These are phyloP conservation scores for Autographa pulchrina DNA, from an alignment of 2,888 invertebrate genomes.

Conservation along the genomic window DNA sequence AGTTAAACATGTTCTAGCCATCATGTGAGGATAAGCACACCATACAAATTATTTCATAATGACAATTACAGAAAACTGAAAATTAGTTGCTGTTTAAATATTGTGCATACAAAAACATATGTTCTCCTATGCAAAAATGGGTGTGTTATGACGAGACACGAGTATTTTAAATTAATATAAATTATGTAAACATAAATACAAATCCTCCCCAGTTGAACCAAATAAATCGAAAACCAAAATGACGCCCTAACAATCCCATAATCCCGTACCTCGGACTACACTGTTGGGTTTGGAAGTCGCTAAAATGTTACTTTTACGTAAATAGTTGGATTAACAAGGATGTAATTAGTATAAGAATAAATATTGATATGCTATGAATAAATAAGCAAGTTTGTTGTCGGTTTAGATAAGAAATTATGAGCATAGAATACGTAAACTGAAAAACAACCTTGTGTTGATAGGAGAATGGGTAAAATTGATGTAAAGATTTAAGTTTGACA, in stretches of 20 bases:
- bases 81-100: too few species aligned
- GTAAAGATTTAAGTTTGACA: too few species aligned
- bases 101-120: too few species aligned
- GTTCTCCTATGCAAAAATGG: accelerated
- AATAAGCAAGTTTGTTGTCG: not conserved
- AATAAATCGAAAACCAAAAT: slow-evolving; percentile 79
- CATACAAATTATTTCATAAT: too few species aligned
- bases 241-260: slow-evolving; percentile 75
- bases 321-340: not conserved
- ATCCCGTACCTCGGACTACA: slow-evolving; percentile 71
- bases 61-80: too few species aligned
- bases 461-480: too few species aligned
- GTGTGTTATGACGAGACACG: not conserved
- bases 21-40: too few species aligned
- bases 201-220: slow-evolving; percentile 44
- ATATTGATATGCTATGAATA: not conserved
- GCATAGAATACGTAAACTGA: too few species aligned
- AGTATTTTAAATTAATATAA: slow-evolving; percentile 12
- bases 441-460: too few species aligned
- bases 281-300: slow-evolving; percentile 64
- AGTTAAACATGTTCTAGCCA: too few species aligned
- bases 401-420: not conserved
- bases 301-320: slow-evolving; percentile 63
- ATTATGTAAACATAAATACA: slow-evolving; percentile 17
- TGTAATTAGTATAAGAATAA: not conserved